Evolutionary conservation across 2,888 invertebrate species (phyloP), one percentile per base, ranked within the genome.

Genomic region (Coleophora deauratella): DNA sequence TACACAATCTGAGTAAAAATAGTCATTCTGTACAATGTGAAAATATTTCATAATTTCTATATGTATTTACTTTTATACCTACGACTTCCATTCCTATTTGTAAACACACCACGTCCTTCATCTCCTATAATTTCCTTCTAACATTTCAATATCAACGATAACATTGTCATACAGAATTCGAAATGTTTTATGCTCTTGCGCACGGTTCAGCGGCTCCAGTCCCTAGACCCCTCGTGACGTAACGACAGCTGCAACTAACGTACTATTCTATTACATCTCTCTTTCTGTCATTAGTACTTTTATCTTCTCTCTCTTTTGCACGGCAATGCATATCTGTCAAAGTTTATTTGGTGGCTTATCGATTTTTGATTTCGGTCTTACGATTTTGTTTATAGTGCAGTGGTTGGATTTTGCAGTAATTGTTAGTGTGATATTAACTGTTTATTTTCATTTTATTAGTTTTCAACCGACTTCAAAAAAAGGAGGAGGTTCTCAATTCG

Each of bases 211-310:
- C 70, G 72, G 59, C 61, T 71, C 72, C 73, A 72, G 72, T 65
- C 76, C 67, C 71, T 77, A 73, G 73, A 63, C 71, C 69, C 75
- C 72, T 66, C 60, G 70, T 81, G 82, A 84, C 81, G 82, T 79
- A 62, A 61, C 67, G 81, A 70, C 84, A 84, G 84, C 84, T 85
- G 84, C 84, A 74, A 56, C 77, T 67, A 79, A 81, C 80, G 80
- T 76, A 74, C 66, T 61, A 66, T 60, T 59, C 50, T 47, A 63
- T 44, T 49, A 31, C 44, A 43, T 52, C 32, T 75, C 79, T 59
- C 75, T 54, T 47, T 84, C 74, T 58, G 47, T 49, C 71, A 41
- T 45, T 43, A 41, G 48, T 41, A 27, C 47, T 47, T 41, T 41
- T 21, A 37, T 50, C 21, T 44, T 38, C 55, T 47, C 42, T 78